Evolutionary conservation across 2,888 invertebrate species (phyloP).

Genomic region (Linnaemya vulpina): DNA sequence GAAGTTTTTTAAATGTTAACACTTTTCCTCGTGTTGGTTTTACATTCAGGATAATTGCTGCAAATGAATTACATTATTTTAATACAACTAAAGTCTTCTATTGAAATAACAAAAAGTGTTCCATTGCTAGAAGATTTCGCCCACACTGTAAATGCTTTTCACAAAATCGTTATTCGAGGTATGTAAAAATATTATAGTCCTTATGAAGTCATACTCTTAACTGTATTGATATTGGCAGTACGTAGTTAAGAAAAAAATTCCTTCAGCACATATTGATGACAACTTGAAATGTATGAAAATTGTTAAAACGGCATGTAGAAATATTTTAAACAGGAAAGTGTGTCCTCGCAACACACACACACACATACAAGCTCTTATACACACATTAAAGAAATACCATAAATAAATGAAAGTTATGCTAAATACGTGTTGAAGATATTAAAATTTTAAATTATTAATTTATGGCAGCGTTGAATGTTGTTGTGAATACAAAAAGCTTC

Average conservation of each 20-base stretch:
- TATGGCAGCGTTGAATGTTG: slow-evolving; percentile 5
- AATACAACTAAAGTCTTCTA: no score
- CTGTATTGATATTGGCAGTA: slow-evolving; percentile 33
- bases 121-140: no score
- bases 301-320: slow-evolving; percentile 36
- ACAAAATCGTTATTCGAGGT: background rate
- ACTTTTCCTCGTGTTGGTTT: no score
- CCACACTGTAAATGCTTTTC: background rate
- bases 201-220: slow-evolving; percentile 53
- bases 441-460: slow-evolving; percentile 18
- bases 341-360: background rate
- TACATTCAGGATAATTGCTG: no score
- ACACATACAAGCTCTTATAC: background rate
- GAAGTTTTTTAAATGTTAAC: no score
- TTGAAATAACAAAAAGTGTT: no score
- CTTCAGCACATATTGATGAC: slow-evolving; percentile 58
- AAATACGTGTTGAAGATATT: slow-evolving; percentile 24
- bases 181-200: slow-evolving; percentile 31
- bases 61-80: no score
- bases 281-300: slow-evolving; percentile 52
- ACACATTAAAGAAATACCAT: slow-evolving; percentile 4
- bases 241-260: slow-evolving; percentile 12
- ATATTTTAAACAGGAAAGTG: slow-evolving; percentile 11
- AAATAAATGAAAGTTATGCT: slow-evolving; percentile 51
- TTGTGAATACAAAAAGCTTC: slow-evolving; percentile 41